A percentile compares a stretch with the other conserved stretches of the same genome.
Conservation (phyloP, 2,113 vertebrate species). For the Eonycteris spelaea region DNA sequence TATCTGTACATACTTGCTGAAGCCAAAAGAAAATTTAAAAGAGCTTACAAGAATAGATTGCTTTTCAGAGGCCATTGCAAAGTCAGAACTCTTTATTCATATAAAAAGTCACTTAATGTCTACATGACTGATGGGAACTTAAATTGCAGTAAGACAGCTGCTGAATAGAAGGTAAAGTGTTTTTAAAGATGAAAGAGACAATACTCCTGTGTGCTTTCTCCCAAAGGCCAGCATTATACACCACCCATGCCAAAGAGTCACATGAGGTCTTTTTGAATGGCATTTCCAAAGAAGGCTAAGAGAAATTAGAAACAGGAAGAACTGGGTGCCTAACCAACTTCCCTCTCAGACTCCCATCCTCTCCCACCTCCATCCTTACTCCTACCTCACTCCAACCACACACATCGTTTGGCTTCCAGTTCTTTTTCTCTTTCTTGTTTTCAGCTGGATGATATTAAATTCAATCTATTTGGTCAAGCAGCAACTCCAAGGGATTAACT, state of each 20-base stretch:
- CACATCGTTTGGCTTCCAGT: neutral
- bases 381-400: neutral
- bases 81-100: conserved; percentile 15
- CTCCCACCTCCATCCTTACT: no score
- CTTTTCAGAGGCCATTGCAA: neutral
- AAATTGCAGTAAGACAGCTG: neutral
- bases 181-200: neutral
- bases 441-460: neutral
- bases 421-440: neutral
- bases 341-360: neutral
- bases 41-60: neutral
- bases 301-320: neutral
- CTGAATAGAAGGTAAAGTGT: neutral
- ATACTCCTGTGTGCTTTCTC: neutral
- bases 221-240: neutral
- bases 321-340: neutral
- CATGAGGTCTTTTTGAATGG: neutral
- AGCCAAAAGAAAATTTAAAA: conserved; percentile 36
- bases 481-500: no score
- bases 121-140: conserved; percentile 4
- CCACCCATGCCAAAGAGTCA: neutral
- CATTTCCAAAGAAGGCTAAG: neutral
- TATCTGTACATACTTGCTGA: neutral
- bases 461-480: neutral
- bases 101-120: conserved; percentile 33